A percentile compares a stretch with the other conserved stretches of the same genome.
Evolutionary conservation across 1,140 invertebrate genomes (phyloP).

Genomic region (Lepidurus apus): DNA sequence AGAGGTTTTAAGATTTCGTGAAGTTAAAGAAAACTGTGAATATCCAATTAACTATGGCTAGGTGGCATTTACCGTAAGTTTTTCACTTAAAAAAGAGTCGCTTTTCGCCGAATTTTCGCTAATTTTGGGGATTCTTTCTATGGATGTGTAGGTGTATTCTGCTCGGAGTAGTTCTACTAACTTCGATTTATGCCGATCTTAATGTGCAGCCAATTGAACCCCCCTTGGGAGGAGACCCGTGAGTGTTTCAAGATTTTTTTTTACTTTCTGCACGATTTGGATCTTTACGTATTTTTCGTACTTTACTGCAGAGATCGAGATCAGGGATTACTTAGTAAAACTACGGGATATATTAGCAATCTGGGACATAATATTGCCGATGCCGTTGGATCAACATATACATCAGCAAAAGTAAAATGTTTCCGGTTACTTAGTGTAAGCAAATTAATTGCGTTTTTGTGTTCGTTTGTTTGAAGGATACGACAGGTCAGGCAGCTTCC

Average conservation of each 20-base stretch:
- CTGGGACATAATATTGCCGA: not conserved
- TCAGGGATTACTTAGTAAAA: conserved; percentile 6
- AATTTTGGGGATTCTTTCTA: not conserved
- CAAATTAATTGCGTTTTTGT: not conserved
- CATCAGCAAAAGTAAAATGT: not conserved
- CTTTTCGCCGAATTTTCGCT: not conserved
- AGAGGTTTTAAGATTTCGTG: not conserved
- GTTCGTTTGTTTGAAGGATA: not conserved
- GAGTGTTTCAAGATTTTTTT: not conserved
- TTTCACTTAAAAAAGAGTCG: not conserved
- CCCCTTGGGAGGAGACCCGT: not conserved
- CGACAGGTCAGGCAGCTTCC: not conserved
- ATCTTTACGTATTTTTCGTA: not conserved
- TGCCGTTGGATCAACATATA: not conserved
- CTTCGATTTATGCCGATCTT: not conserved
- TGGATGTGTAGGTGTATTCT: not conserved
- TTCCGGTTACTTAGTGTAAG: not conserved
- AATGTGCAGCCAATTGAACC: not conserved
- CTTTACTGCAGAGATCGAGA: not conserved
- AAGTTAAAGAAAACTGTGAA: not conserved
- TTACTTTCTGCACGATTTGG: not conserved
- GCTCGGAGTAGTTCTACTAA: not conserved
- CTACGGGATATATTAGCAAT: not conserved
- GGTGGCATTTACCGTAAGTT: conserved; percentile 9
- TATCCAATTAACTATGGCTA: not conserved